phyloP scores from a whole-genome alignment of 1,140 invertebrate genomes.

The Euura lappo region DNA sequence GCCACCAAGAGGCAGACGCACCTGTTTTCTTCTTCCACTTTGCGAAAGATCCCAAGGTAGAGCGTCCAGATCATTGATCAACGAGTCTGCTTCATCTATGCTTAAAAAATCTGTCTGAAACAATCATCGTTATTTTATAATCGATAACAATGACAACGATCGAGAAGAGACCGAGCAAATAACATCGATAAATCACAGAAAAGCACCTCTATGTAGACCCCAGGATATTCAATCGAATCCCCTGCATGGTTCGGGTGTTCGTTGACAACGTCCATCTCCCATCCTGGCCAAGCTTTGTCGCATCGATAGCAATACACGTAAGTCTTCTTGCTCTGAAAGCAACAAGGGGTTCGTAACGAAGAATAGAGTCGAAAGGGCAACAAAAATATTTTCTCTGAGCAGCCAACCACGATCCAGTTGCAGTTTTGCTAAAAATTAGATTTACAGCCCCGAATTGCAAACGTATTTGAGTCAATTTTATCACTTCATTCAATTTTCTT shows the following conservation, averaged over 20 bases:
- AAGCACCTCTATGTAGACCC: slow-evolving; percentile 70
- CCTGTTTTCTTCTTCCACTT: slow-evolving; percentile 94
- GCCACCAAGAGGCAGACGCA: slow-evolving; percentile 42
- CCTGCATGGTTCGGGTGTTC: slow-evolving; percentile 72
- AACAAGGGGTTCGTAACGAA: too few species aligned
- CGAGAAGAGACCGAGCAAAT: slow-evolving; percentile 25
- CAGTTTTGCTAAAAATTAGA: too few species aligned
- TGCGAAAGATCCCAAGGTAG: slow-evolving; percentile 92
- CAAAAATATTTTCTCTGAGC: too few species aligned
- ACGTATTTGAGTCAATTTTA: too few species aligned
- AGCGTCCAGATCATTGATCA: slow-evolving; percentile 78
- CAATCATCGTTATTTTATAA: slow-evolving; percentile 26
- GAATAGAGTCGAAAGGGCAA: too few species aligned
- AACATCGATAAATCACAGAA: slow-evolving; percentile 8
- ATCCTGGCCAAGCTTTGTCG: slow-evolving; percentile 75
- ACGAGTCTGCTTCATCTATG: slow-evolving; percentile 69
- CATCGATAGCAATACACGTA: slow-evolving; percentile 82
- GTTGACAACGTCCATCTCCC: slow-evolving; percentile 66
- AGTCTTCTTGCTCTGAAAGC: slow-evolving; percentile 60
- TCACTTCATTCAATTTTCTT: too few species aligned
- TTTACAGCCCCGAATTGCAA: too few species aligned
- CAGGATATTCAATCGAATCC: slow-evolving; percentile 68
- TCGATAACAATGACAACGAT: slow-evolving; percentile 13
- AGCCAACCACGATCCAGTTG: too few species aligned
- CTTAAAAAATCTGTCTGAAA: slow-evolving; percentile 75